A percentile compares a stretch with the other conserved stretches of the same genome.
These are phyloP conservation scores for Ophion obscuratus DNA, from an alignment of 2,888 invertebrate genomes.

Conservation along the genomic window DNA sequence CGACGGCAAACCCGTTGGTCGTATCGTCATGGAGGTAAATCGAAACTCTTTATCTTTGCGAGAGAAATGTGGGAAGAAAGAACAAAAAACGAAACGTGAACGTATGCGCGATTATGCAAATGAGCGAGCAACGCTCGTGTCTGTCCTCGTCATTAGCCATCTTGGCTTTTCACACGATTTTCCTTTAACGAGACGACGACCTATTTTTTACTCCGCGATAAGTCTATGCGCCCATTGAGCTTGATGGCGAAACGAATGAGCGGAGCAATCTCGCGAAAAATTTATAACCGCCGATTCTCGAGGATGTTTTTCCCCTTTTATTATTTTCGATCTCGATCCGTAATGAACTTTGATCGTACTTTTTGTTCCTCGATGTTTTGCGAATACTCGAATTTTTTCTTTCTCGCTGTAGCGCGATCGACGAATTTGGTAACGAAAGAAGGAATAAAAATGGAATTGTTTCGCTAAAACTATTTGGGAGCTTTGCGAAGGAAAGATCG, in stretches of 20 bases:
- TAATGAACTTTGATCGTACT: background rate
- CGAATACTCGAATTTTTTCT: background rate
- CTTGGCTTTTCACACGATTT: slow-evolving; percentile 68
- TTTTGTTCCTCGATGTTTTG: background rate
- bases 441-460: too few relatives aligned
- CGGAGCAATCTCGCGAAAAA: background rate
- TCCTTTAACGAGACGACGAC: background rate
- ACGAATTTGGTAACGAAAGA: background rate
- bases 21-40: slow-evolving; percentile 96
- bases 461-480: too few relatives aligned
- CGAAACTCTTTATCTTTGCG: slow-evolving; percentile 50
- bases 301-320: background rate
- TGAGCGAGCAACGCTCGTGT: slow-evolving; percentile 37
- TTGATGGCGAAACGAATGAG: background rate
- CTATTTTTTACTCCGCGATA: background rate
- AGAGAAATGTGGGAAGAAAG: background rate
- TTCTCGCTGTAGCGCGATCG: background rate
- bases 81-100: background rate
- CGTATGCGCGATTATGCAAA: slow-evolving; percentile 29
- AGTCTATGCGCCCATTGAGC: background rate
- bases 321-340: background rate
- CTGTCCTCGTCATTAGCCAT: slow-evolving; percentile 70
- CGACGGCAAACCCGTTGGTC: slow-evolving; percentile 91
- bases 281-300: background rate
- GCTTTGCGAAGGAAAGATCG: too few relatives aligned